phyloP scores from a whole-genome alignment of 1,140 invertebrate species.

The Danaus melanippus region DNA sequence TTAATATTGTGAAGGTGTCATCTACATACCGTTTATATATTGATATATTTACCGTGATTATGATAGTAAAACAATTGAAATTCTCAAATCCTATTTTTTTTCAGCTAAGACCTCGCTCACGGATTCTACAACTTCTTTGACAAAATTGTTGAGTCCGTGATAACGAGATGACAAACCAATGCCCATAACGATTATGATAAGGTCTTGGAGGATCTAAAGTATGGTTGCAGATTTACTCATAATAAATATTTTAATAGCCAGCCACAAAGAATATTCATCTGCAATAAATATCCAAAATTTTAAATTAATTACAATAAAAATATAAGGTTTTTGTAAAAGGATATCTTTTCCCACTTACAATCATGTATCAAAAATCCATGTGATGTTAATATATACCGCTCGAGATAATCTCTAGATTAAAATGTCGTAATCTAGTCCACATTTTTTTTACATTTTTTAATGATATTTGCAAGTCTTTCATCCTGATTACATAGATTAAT shows the following conservation, averaged over 20 bases:
- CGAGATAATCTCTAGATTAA: conserved; percentile 36
- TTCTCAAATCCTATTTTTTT: conserved; percentile 20
- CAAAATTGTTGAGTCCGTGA: conserved; percentile 73
- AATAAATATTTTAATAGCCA: conserved; percentile 48
- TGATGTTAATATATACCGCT: conserved; percentile 40
- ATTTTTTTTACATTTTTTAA: too few species aligned
- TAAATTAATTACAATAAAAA: conserved; percentile 5
- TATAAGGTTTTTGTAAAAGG: neutral
- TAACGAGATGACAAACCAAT: conserved; percentile 76
- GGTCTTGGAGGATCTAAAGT: conserved; percentile 80
- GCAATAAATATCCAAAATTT: conserved; percentile 9
- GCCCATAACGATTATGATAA: conserved; percentile 80
- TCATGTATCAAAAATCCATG: conserved; percentile 45
- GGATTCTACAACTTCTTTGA: conserved; percentile 45
- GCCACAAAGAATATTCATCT: conserved; percentile 44
- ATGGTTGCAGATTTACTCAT: conserved; percentile 78
- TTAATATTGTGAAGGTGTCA: too few species aligned
- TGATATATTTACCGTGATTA: too few species aligned
- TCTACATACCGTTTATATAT: too few species aligned
- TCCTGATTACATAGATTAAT: too few species aligned
- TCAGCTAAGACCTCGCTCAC: conserved; percentile 17
- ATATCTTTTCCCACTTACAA: conserved; percentile 25
- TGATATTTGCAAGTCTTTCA: too few species aligned
- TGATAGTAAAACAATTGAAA: too few species aligned
- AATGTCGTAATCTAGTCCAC: too few species aligned